A percentile compares a stretch with the other conserved stretches of the same genome.
Evolutionary conservation across 2,888 invertebrate genomes (phyloP).

Genomic region (Tachina grossa): DNA sequence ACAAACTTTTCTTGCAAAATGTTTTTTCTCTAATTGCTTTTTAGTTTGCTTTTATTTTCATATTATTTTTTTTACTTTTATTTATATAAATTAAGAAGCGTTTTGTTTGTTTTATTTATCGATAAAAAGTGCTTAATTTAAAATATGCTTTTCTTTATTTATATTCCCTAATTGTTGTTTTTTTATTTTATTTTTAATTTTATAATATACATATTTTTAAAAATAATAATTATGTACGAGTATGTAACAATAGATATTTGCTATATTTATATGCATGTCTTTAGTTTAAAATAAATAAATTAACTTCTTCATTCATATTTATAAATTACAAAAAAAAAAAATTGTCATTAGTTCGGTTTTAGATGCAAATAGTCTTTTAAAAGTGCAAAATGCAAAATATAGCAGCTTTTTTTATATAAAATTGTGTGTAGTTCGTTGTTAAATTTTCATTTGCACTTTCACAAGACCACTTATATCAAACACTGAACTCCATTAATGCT

Average conservation of each 20-base stretch:
- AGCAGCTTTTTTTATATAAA: no score
- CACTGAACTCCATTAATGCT: background rate
- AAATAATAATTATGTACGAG: conserved; percentile 30
- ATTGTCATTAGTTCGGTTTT: background rate
- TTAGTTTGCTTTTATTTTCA: conserved; percentile 21
- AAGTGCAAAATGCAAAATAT: no score
- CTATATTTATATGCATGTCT: conserved; percentile 60
- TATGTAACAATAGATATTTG: conserved; percentile 69
- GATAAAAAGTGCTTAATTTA: conserved; percentile 62
- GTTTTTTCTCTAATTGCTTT: conserved; percentile 21
- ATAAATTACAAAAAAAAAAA: conserved; percentile 30
- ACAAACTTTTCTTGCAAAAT: background rate
- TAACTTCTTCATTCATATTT: background rate
- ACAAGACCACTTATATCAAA: no score
- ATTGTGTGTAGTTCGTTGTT: no score
- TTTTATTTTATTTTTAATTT: conserved; percentile 10
- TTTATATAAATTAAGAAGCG: conserved; percentile 72
- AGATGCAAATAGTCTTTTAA: no score
- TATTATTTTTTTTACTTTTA: conserved; percentile 34
- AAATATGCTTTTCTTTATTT: conserved; percentile 52
- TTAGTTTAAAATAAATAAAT: conserved; percentile 29
- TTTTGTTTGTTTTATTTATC: conserved; percentile 47
- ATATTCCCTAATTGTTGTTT: conserved; percentile 70
- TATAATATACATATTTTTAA: conserved; percentile 13
- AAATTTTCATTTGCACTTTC: no score